Percentiles rank a stretch among this genome's conserved stretches.
phyloP scores from a whole-genome alignment of 2,797 vertebrate species.

The Semotilus atromaculatus region DNA sequence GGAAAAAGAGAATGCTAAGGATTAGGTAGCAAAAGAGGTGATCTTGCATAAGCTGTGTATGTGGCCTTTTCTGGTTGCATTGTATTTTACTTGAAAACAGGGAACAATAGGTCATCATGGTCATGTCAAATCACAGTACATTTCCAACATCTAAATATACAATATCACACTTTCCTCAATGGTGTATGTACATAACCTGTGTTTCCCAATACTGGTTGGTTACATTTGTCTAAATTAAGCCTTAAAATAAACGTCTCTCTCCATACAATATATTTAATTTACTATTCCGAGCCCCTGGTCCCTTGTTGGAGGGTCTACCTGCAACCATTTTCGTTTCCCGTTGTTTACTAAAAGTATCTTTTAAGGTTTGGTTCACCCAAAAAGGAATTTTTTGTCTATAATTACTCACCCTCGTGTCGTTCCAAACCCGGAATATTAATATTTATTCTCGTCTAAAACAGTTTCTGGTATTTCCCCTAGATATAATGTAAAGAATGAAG shows the following conservation, averaged over 20 bases:
- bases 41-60: constrained; percentile 47
- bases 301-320: not conserved
- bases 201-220: not conserved
- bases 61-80: constrained; percentile 54
- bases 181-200: not conserved
- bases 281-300: not conserved
- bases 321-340: not conserved
- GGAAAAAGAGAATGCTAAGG: constrained; percentile 51
- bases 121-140: not conserved
- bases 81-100: not conserved
- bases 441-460: too few species aligned
- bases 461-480: not conserved
- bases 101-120: not conserved
- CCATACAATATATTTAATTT: not conserved
- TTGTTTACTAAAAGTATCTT: not conserved
- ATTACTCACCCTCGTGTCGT: not conserved
- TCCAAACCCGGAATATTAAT: not conserved
- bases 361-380: not conserved
- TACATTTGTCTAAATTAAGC: not conserved
- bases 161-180: not conserved
- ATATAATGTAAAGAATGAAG: not conserved
- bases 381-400: not conserved
- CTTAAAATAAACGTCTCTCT: not conserved
- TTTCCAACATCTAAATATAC: not conserved
- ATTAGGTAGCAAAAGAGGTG: constrained; percentile 70